Conservation (phyloP, 2,888 invertebrate species). For the Phrixothrix hirtus region DNA sequence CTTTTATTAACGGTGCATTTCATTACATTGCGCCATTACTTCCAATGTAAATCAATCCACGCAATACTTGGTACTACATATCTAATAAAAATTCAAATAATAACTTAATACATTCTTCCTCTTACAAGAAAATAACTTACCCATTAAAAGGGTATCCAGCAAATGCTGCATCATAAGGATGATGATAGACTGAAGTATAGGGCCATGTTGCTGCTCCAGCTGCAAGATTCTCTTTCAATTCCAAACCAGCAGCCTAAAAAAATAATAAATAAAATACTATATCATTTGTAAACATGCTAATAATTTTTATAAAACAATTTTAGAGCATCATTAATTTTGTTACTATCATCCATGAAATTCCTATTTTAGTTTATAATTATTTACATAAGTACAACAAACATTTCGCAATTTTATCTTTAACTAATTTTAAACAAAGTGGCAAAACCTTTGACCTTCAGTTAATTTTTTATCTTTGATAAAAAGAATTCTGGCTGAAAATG, state of each 20-base stretch:
- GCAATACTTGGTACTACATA: too few relatives aligned
- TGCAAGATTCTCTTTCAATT: conserved; percentile 86
- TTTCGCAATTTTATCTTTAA: conserved; percentile 12
- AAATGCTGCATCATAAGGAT: conserved; percentile 91
- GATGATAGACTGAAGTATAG: conserved; percentile 88
- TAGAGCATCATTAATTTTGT: conserved; percentile 6
- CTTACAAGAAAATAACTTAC: conserved; percentile 78
- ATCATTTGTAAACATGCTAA: conserved; percentile 2
- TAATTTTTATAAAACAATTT: conserved; percentile 7
- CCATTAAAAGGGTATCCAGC: conserved; percentile 94
- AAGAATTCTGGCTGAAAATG: conserved; percentile 1
- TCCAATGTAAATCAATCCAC: too few relatives aligned
- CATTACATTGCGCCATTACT: too few relatives aligned
- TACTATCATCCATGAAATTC: conserved; percentile 4
- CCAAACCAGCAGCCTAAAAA: conserved; percentile 79
- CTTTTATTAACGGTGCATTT: too few relatives aligned
- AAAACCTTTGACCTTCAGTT: conserved; percentile 22
- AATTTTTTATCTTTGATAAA: conserved; percentile 10
- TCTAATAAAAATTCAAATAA: too few relatives aligned
- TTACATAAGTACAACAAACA: not conserved
- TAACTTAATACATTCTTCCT: too few relatives aligned
- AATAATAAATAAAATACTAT: too few relatives aligned
- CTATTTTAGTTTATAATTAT: not conserved
- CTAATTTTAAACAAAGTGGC: conserved; percentile 34
- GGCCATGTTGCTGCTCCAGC: conserved; percentile 86